Base-by-base conservation (phyloP, 2,113 vertebrate genomes). In the Catharus fuscescens region DNA sequence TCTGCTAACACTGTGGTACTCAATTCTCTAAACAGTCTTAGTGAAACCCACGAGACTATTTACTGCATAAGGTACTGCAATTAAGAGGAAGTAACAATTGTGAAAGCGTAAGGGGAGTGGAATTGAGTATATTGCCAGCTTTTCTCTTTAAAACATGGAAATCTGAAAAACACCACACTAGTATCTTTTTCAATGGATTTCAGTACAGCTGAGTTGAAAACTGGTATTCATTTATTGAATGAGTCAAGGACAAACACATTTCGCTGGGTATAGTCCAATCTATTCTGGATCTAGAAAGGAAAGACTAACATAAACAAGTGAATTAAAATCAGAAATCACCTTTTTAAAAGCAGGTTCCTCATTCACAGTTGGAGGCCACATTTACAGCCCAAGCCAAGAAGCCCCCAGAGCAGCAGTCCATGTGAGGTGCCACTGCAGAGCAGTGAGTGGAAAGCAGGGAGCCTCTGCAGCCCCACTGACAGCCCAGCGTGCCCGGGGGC, bases 11-110 rank as follows among this genome's bases (percentile, higher is more conserved):
- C 61, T 47, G 69, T 52, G 45, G 50, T 67, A 66, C 81, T 93
- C 54, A 59, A 38, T 71, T 92, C 80, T 86, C 89, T 44, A 50
- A 72, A 47, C n/a, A 82, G n/a, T 56, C 61, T 79, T 61, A 52
- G 26, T 67, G 65, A 95, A 89, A 65, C 74, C n/a, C 70, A 32
- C 5, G 16, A 48, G 83, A 69, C 48, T 78, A 42, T 78, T 89
- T 78, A 71, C 40, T 52, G 23, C 61, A 45, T 53, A 67, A 82
- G 45, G 53, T 50, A 79, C 23, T 61, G 65, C 40, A 85, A 92
- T 87, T 89, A 93, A 76, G 52, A 62, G 10, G 19, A 29, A 86
- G 47, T 20, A 78, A 78, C 6, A 52, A 71, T 13, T 48, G 40
- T 48, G 36, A 67, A 77, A 77, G 32, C 90, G 12, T 47, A 88